Evolutionary conservation across 2,888 invertebrate genomes (phyloP).

Genomic region (Pachydiplax longipennis): DNA sequence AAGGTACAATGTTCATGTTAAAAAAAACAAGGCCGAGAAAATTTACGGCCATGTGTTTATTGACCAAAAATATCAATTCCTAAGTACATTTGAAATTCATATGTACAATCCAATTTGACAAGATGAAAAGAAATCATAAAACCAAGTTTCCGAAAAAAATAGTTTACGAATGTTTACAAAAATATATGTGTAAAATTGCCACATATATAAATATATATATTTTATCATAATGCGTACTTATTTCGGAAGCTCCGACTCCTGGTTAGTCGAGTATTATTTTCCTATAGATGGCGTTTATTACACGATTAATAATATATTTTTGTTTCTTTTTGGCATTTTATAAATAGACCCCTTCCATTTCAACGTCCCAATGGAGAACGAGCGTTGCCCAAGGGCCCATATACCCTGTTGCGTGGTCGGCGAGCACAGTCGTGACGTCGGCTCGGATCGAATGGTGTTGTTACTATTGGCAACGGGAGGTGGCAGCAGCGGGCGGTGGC

Average conservation of each 20-base stretch:
- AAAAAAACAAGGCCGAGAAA: conserved; percentile 40
- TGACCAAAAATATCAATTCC: conserved; percentile 34
- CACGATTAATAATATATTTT: conserved; percentile 45
- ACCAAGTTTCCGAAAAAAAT: conserved; percentile 28
- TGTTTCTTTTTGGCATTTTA: conserved; percentile 29
- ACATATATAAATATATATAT: conserved; percentile 36
- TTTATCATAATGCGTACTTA: conserved; percentile 35
- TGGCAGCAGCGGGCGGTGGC: conserved; percentile 33
- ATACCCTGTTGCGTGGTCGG: conserved; percentile 33
- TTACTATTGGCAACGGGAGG: conserved; percentile 45
- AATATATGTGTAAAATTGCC: conserved; percentile 43
- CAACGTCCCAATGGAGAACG: conserved; percentile 20
- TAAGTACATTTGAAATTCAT: conserved; percentile 38
- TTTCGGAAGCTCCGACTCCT: conserved; percentile 37
- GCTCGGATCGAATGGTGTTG: conserved; percentile 47
- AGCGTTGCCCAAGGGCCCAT: conserved; percentile 21
- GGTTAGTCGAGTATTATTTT: conserved; percentile 14
- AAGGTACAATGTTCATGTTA: conserved; percentile 27
- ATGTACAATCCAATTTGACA: conserved; percentile 43
- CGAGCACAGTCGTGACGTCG: conserved; percentile 26
- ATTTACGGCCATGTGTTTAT: conserved; percentile 44
- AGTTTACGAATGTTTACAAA: conserved; percentile 37
- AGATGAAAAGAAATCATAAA: conserved; percentile 32
- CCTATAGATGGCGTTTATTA: conserved; percentile 31
- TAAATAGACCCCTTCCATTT: conserved; percentile 30